These are phyloP conservation scores for Sericinus montela DNA, from an alignment of 2,888 invertebrate genomes.

Conservation along the genomic window DNA sequence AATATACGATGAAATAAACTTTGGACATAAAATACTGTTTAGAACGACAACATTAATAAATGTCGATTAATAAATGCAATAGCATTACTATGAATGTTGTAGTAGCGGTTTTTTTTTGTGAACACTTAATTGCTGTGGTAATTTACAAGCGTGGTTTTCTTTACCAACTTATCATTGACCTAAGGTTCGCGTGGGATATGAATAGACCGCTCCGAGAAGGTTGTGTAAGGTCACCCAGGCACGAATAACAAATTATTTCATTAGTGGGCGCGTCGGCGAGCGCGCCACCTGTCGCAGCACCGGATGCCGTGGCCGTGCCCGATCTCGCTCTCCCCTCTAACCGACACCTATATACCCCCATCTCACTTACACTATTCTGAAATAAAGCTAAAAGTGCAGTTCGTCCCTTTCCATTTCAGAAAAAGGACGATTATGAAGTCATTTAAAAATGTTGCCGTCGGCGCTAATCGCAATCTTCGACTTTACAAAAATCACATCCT, in stretches of 20 bases:
- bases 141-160: background rate
- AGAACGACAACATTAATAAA: too few species aligned
- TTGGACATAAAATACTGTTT: too few species aligned
- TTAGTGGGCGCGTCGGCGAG: slow-evolving; percentile 61
- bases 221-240: slow-evolving; percentile 65
- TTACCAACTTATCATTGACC: slow-evolving; percentile 2
- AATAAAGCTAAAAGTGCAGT: background rate
- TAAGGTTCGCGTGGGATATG: slow-evolving; percentile 33
- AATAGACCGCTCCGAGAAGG: slow-evolving; percentile 43
- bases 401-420: slow-evolving; percentile 21
- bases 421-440: slow-evolving; percentile 27
- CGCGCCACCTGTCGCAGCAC: slow-evolving; percentile 67
- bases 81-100: too few species aligned
- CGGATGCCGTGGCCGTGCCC: slow-evolving; percentile 63
- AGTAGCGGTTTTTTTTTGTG: too few species aligned
- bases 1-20: too few species aligned
- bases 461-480: slow-evolving; percentile 37
- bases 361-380: slow-evolving; percentile 12
- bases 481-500: slow-evolving; percentile 45
- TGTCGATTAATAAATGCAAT: too few species aligned
- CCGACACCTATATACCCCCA: slow-evolving; percentile 19
- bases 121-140: too few species aligned
- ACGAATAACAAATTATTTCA: slow-evolving; percentile 65
- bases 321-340: slow-evolving; percentile 32
- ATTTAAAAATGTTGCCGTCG: slow-evolving; percentile 39